A percentile compares a stretch with the other conserved stretches of the same genome.
Conservation (phyloP, 30 jellyfish, hydroid and myxozoan genomes). For the Sanderia malayensis region DNA sequence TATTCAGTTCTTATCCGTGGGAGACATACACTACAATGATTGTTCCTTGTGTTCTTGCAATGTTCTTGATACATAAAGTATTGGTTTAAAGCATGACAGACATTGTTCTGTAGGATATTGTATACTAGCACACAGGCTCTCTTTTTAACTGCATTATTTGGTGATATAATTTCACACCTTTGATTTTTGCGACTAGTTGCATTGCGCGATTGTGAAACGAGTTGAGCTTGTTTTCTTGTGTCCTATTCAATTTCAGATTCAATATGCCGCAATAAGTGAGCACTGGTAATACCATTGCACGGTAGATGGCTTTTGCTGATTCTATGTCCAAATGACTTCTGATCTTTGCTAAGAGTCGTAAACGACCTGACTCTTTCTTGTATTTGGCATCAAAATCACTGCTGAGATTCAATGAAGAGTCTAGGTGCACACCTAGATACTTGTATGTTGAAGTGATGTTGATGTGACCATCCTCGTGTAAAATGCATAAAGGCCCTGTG, state of each 20-base stretch:
- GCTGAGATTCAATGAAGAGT: constrained; percentile 57
- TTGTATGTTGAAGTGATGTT: constrained; percentile 51
- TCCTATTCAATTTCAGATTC: constrained; percentile 51
- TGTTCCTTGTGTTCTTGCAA: constrained; percentile 52
- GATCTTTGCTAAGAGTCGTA: constrained; percentile 51
- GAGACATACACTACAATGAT: constrained; percentile 13
- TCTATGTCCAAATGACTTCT: constrained; percentile 48
- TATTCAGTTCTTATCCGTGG: constrained; percentile 43
- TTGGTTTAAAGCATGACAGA: constrained; percentile 38
- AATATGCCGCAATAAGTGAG: constrained; percentile 58
- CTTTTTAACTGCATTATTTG: constrained; percentile 62
- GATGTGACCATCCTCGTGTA: constrained; percentile 46
- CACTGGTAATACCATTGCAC: constrained; percentile 60
- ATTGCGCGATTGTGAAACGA: constrained; percentile 57
- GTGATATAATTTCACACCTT: constrained; percentile 39
- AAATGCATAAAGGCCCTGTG: constrained; percentile 24
- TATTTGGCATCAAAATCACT: constrained; percentile 51
- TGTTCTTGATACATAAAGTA: constrained; percentile 27
- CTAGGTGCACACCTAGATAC: constrained; percentile 63
- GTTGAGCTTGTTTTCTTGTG: constrained; percentile 48
- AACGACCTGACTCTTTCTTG: constrained; percentile 67
- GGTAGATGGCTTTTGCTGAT: constrained; percentile 51
- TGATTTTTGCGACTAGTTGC: constrained; percentile 49
- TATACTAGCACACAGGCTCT: constrained; percentile 65
- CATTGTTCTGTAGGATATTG: constrained; percentile 64